Percentiles rank a stretch among this genome's conserved stretches.
phyloP scores from a whole-genome alignment of 2,888 invertebrate species.

The Andrena trimmerana region DNA sequence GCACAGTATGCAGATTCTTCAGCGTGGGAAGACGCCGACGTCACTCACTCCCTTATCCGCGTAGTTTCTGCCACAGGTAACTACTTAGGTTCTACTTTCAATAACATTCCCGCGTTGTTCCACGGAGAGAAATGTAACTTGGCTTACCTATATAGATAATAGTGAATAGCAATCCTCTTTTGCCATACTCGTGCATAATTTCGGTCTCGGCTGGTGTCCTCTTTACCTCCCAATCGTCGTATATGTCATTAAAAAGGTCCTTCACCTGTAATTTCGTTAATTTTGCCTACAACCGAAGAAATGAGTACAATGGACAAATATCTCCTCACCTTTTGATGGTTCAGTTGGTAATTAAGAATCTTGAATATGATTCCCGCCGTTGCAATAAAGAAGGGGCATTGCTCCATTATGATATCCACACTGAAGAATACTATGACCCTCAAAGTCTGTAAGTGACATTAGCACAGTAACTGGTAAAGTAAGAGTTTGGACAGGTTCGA shows the following conservation, averaged over 20 bases:
- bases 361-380: background rate
- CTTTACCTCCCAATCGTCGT: background rate
- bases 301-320: background rate
- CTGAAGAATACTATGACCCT: background rate
- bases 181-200: conserved; percentile 3
- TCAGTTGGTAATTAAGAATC: background rate
- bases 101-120: too few relatives aligned
- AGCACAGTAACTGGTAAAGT: background rate
- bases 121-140: too few relatives aligned
- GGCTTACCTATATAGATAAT: background rate
- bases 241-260: background rate
- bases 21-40: too few relatives aligned
- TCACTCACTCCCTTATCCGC: too few relatives aligned
- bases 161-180: background rate
- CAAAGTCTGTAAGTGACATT: background rate
- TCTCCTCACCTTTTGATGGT: background rate
- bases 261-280: conserved; percentile 2
- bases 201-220: background rate
- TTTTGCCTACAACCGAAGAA: too few relatives aligned
- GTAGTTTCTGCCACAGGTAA: too few relatives aligned
- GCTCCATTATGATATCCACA: background rate
- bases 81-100: too few relatives aligned
- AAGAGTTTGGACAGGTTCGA: background rate
- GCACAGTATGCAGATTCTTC: too few relatives aligned
- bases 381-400: background rate